A percentile compares a stretch with the other conserved stretches of the same genome.
These are phyloP conservation scores for Plusia festucae DNA, from an alignment of 2,888 invertebrate genomes.

Conservation along the genomic window DNA sequence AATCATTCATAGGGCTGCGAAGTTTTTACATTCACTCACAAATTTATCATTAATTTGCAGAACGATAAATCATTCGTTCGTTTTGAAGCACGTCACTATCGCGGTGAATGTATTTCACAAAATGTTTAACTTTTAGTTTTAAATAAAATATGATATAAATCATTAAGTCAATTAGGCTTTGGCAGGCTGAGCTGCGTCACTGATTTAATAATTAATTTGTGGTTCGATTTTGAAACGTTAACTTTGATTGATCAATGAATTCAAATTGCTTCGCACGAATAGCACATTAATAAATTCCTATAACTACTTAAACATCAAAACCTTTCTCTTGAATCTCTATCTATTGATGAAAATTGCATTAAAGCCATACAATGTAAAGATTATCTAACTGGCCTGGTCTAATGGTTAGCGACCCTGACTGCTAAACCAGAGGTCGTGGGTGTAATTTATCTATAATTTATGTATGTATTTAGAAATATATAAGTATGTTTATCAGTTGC, in stretches of 20 bases:
- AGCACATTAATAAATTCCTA: too few relatives aligned
- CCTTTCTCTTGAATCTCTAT: too few relatives aligned
- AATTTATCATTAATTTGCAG: conserved; percentile 47
- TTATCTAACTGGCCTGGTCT: too few relatives aligned
- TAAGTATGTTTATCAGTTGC: too few relatives aligned
- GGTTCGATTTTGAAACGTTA: background rate
- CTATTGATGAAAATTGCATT: too few relatives aligned
- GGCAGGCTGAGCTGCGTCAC: background rate
- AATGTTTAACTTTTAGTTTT: conserved; percentile 10
- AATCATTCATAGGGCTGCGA: conserved; percentile 23
- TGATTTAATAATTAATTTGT: background rate
- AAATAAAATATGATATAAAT: conserved; percentile 8
- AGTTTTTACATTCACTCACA: conserved; percentile 41
- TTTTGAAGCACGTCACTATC: conserved; percentile 32
- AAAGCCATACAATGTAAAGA: too few relatives aligned
- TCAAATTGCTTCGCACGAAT: too few relatives aligned
- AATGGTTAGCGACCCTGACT: too few relatives aligned
- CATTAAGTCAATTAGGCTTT: conserved; percentile 8
- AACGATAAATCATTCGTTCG: conserved; percentile 45
- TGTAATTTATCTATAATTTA: too few relatives aligned
- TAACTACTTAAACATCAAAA: too few relatives aligned
- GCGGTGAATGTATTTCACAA: background rate
- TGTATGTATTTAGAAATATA: too few relatives aligned
- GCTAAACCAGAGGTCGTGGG: too few relatives aligned
- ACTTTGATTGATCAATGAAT: background rate